Base-by-base conservation (phyloP, 37 sponge, comb jelly and placozoan genomes). In the Chondrosia reniformis region DNA sequence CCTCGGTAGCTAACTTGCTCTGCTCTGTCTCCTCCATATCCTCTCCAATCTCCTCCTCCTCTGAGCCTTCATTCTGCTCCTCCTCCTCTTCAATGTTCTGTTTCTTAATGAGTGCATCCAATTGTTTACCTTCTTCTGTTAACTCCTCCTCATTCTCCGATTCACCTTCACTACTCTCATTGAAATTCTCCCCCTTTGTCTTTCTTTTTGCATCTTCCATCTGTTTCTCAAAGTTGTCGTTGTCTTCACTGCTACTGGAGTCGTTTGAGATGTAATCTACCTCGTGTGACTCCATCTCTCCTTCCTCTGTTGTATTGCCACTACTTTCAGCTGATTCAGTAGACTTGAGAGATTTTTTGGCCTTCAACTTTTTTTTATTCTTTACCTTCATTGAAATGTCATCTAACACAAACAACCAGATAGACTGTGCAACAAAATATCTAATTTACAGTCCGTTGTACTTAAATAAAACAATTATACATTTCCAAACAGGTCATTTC, bases 181-280 rank as follows among this genome's bases (percentile, higher is more conserved):
- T 78, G 43, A 63, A 62, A 13, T 55, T 78, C 19, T 34, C 59
- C 64, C 34, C 69, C 66, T 79, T 58, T 46, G 49, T 75, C 25
- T 41, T 38, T 43, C 77, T 67, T 43, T 65, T 33, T 0, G 63
- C 41, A 33, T 75, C 45, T 59, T 61, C 37, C 72, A 55, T 66
- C 72, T 76, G 30, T 59, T 27, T 61, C 21, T 86, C 81, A 25
- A 46, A 52, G 5, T 74, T 76, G 15, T 80, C 44, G 52, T 80
- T 73, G 4, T 63, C 67, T 0, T 57, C 65, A 19, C 56, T 62
- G 25, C 83, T 79, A 3, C 81, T 87, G 15, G 80, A 72, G 40
- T 73, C 59, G 58, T 86, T 85, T 61, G 87, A 89, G 62, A 91
- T 91, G 80, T 95, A 95, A 84, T 95, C 96, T 40, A 95, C 89